These are phyloP conservation scores for Anaspis maculata DNA, from an alignment of 2,888 invertebrate genomes.

Conservation along the genomic window DNA sequence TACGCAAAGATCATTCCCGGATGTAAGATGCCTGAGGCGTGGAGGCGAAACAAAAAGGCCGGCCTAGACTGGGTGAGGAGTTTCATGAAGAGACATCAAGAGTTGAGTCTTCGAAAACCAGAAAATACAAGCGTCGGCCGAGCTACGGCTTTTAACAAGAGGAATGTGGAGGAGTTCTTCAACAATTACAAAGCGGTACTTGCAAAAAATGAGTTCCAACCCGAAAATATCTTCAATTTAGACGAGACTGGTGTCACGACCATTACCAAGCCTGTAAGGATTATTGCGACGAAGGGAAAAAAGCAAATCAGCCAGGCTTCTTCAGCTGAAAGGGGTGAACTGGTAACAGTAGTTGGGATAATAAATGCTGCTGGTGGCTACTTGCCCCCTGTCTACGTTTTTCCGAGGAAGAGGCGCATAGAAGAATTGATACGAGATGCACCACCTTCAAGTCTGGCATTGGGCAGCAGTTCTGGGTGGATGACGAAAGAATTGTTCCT, in stretches of 20 bases:
- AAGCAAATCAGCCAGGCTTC: constrained; percentile 24
- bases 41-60: constrained; percentile 12
- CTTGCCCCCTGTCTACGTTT: constrained; percentile 22
- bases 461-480: constrained; percentile 25
- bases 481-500: constrained; percentile 19
- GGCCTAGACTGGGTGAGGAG: constrained; percentile 12
- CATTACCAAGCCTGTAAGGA: constrained; percentile 25
- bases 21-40: constrained; percentile 14
- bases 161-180: constrained; percentile 4
- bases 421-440: constrained; percentile 18
- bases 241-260: constrained; percentile 26
- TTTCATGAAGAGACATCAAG: constrained; percentile 9
- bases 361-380: constrained; percentile 20
- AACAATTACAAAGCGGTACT: constrained; percentile 19
- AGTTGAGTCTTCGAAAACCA: constrained; percentile 21
- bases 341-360: constrained; percentile 19
- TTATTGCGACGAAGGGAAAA: constrained; percentile 22
- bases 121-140: constrained; percentile 24
- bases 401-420: constrained; percentile 22
- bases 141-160: constrained; percentile 23
- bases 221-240: constrained; percentile 22
- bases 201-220: constrained; percentile 9
- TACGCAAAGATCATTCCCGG: too few relatives aligned
- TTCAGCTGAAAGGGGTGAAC: constrained; percentile 18
- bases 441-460: constrained; percentile 16